These are phyloP conservation scores for Galerucella nymphaeae DNA, from an alignment of 2,888 invertebrate species.

Conservation along the genomic window DNA sequence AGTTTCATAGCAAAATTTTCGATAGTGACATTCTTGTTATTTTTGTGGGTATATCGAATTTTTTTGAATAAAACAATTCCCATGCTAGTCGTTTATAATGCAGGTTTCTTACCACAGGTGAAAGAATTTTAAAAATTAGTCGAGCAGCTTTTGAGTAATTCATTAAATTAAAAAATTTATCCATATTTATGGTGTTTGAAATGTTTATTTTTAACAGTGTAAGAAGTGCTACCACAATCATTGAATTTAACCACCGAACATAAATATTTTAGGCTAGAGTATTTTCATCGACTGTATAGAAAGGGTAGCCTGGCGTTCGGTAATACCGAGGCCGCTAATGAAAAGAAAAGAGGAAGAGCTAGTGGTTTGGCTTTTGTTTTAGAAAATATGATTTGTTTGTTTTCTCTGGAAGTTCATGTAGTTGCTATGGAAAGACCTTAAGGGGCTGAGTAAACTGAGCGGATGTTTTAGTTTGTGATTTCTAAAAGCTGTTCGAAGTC, in stretches of 20 bases:
- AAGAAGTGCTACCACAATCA: conserved; percentile 38
- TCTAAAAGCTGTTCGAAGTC: background rate
- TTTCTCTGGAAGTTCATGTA: conserved; percentile 28
- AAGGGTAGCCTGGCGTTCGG: conserved; percentile 25
- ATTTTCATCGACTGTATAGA: conserved; percentile 31
- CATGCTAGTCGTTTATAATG: too few relatives aligned
- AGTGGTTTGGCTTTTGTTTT: conserved; percentile 35
- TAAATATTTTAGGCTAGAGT: conserved; percentile 43
- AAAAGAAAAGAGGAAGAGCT: conserved; percentile 29
- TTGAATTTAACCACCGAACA: conserved; percentile 40
- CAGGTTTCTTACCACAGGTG: too few relatives aligned
- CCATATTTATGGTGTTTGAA: too few relatives aligned
- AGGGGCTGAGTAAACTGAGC: conserved; percentile 15
- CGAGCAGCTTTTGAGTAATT: too few relatives aligned
- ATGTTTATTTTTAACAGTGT: conserved; percentile 7
- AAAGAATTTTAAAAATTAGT: too few relatives aligned
- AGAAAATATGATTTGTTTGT: conserved; percentile 38
- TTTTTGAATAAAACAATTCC: too few relatives aligned
- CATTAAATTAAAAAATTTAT: too few relatives aligned
- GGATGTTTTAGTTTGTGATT: conserved; percentile 16
- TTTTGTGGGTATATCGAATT: too few relatives aligned
- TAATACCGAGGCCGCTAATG: conserved; percentile 32
- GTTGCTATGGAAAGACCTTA: conserved; percentile 21
- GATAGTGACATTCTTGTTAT: too few relatives aligned
- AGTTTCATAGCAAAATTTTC: too few relatives aligned